Evolutionary conservation across 92 coral and sea anemone species (phyloP).

Genomic region (Palythoa heliodiscus): DNA sequence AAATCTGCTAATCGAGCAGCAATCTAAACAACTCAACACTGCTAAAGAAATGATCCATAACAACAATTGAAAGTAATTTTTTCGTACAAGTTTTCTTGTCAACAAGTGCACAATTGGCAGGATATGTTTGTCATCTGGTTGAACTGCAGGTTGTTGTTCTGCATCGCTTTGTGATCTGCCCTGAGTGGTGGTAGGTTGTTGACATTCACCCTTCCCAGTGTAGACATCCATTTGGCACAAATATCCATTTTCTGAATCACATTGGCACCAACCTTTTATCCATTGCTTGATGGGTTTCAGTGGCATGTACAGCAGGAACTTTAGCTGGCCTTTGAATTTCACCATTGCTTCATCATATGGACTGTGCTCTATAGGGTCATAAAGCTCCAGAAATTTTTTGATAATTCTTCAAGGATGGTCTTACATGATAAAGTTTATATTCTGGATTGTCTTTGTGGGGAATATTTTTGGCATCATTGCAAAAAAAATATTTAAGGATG

Average conservation of each 20-base stretch:
- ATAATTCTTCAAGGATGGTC: background rate
- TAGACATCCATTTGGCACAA: background rate
- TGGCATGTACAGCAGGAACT: background rate
- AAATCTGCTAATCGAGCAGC: background rate
- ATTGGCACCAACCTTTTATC: background rate
- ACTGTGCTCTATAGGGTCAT: background rate
- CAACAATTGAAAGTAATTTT: background rate
- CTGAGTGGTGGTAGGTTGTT: background rate
- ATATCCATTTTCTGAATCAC: background rate
- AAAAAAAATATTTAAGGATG: background rate
- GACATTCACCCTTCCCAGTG: background rate
- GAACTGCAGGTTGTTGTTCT: background rate
- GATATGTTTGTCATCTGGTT: background rate
- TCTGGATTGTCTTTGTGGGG: background rate
- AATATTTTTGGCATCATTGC: background rate
- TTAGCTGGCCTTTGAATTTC: background rate
- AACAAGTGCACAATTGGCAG: slow-evolving; percentile 20
- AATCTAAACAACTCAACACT: slow-evolving; percentile 31
- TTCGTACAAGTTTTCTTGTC: slow-evolving; percentile 26
- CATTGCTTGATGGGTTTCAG: background rate
- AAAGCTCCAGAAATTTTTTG: background rate
- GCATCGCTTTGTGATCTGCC: no score
- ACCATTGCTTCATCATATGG: background rate
- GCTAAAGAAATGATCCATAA: slow-evolving; percentile 34
- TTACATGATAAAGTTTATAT: background rate